Evolutionary conservation across 1,140 invertebrate species (phyloP), one percentile per base, ranked within the genome.

Genomic region (Macrobrachium rosenbergii): DNA sequence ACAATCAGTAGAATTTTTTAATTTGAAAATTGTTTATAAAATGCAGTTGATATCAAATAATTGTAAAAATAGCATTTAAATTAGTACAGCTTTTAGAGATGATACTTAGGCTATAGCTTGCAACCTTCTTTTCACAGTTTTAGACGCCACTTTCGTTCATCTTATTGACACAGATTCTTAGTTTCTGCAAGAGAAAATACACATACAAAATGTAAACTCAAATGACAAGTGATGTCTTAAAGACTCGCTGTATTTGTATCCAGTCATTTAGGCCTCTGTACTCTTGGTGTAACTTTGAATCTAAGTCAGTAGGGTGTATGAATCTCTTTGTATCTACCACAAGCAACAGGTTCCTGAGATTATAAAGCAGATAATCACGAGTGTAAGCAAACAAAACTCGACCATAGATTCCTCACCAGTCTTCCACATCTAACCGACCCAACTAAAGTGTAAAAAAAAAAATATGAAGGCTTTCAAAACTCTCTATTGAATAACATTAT

Each of bases 341-440:
- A 87, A 84, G 83, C 75, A 84, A 77, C 83, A 84, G 83, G 83
- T 84, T 84, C 85, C 85, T 81, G 77, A 80, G 78, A 81, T 81
- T 43, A 72, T 72, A 72, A 72, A 72, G 69, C 69, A 23, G 69
- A 72, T 72, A 81, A 87, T 73, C 85, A 87, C 79, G 85, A 87
- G 85, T 87, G 85, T 75, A 67, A 73, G 73, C 79, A 87, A 63
- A 82, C 79, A 87, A 87, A 87, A 63, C 59, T 82, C 63, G 78
- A 87, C 85, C 85, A 87, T 87, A 87, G 85, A 87, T 87, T 87
- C 85, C 85, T 87, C 85, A 82, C 79, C 85, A 82, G 85, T 87
- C 85, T 87, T 87, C 85, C 85, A 87, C 85, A 76, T 17, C 84
- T 67, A 87, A 72, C 84, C 84, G 77, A 87, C 85, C 85, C 85